phyloP scores from a whole-genome alignment of 1,140 invertebrate genomes.

The Drosophila orosa region DNA sequence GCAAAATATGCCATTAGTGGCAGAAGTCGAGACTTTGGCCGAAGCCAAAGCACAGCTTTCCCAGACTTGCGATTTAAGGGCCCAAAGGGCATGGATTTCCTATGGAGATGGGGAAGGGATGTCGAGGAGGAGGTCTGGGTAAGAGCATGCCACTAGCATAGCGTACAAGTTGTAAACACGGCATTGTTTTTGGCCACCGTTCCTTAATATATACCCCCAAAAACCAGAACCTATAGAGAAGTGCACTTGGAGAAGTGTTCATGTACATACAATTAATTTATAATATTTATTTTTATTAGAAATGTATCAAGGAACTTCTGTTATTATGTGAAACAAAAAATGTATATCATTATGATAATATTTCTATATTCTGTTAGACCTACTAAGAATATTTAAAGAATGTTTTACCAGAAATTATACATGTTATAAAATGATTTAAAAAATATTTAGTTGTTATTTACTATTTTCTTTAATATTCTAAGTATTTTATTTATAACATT shows the following conservation, averaged over 20 bases:
- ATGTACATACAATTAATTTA: fast-evolving
- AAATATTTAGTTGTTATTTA: too few species aligned
- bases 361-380: not conserved
- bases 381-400: not conserved
- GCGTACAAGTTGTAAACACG: slow-evolving; percentile 81
- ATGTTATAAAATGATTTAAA: too few species aligned
- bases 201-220: slow-evolving; percentile 47
- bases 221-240: slow-evolving; percentile 19
- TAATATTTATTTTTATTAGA: too few species aligned
- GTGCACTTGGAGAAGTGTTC: slow-evolving; percentile 1
- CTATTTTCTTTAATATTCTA: not conserved
- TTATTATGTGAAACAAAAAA: not conserved
- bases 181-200: slow-evolving; percentile 69
- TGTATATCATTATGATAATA: not conserved
- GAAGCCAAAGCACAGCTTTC: slow-evolving; percentile 21
- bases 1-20: slow-evolving; percentile 81
- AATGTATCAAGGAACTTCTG: not conserved
- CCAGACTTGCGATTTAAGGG: slow-evolving; percentile 44
- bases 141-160: slow-evolving; percentile 58
- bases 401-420: not conserved
- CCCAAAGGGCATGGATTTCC: slow-evolving; percentile 41
- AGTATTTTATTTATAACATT: not conserved
- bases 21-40: slow-evolving; percentile 49
- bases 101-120: not conserved
- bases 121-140: not conserved